Evolutionary conservation across 2,888 invertebrate genomes (phyloP), one percentile per base, ranked within the genome.

Genomic region (Nebria brevicollis): DNA sequence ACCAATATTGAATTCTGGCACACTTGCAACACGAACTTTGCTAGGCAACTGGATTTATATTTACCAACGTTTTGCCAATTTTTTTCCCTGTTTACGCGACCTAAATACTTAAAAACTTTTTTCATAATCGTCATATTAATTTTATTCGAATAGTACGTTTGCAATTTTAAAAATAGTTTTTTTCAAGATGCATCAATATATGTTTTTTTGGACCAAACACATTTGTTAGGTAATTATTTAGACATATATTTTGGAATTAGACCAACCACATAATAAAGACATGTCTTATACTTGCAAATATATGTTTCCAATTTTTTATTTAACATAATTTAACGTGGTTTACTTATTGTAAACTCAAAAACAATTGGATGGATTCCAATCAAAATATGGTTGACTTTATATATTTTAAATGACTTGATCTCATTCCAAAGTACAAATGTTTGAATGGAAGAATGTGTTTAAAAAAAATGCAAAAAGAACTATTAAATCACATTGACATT

Each of bases 81-180:
- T 81, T 82, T 68, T 77, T 75, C 43, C 65, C 66, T 75, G 83
- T 84, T 82, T 83, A 84, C 83, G 82, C 81, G 75, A 68, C 73
- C 82, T 66, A 78, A 76, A 77, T 81, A 77, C 83, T 83, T 82
- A 77, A 79, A 79, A 84, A 81, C 83, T 84, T 85, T 83, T 83
- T 83, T 83, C 83, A 83, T 83, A 54, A 54, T 13, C 54, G 54
- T 83, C 82, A 70, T n/a, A 11, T 70, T 26, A 25, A 26, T 70
- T 70, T 34, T 25, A 26, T 70, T 70, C 70, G 7, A 10, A 70
- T 70, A 11, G 70, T 70, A 20, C 13, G 25, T 13, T 20, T 66
- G 15, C 7, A 20, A n/a, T 66, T 65, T 66, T 66, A 70, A 70
- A 25, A 70, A 73, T 42, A 73, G 41, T 10, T 1, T 54, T 43